These are phyloP conservation scores for Anastrepha ludens DNA, from an alignment of 1,140 invertebrate species.

Conservation along the genomic window DNA sequence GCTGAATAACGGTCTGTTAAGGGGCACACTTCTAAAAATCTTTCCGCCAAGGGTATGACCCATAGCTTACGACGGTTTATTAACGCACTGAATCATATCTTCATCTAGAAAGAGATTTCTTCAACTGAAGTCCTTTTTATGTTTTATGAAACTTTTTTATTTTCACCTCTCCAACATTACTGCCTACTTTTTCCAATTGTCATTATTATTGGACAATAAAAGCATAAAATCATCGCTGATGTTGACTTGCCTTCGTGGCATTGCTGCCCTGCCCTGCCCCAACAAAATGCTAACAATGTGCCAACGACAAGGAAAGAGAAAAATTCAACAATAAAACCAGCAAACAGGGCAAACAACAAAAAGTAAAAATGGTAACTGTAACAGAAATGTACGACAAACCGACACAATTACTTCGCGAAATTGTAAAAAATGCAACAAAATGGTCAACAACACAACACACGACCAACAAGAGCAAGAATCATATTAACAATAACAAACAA, in stretches of 20 bases:
- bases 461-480: background rate
- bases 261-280: background rate
- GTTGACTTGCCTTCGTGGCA: background rate
- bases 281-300: constrained; percentile 9
- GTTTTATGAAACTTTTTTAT: no score
- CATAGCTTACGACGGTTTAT: no score
- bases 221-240: background rate
- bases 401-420: constrained; percentile 42
- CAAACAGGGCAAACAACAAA: constrained; percentile 3
- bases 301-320: background rate
- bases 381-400: constrained; percentile 49
- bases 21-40: no score
- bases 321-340: constrained; percentile 8
- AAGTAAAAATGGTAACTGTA: constrained; percentile 15
- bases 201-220: no score
- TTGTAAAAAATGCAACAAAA: constrained; percentile 49
- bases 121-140: no score
- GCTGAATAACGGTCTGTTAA: no score
- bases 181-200: no score
- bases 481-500: constrained; percentile 1
- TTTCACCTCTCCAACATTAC: no score
- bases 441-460: background rate
- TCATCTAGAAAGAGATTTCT: no score
- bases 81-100: no score
- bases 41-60: no score